Evolutionary conservation across 2,113 vertebrate genomes (phyloP).

Genomic region (Trinectes maculatus): DNA sequence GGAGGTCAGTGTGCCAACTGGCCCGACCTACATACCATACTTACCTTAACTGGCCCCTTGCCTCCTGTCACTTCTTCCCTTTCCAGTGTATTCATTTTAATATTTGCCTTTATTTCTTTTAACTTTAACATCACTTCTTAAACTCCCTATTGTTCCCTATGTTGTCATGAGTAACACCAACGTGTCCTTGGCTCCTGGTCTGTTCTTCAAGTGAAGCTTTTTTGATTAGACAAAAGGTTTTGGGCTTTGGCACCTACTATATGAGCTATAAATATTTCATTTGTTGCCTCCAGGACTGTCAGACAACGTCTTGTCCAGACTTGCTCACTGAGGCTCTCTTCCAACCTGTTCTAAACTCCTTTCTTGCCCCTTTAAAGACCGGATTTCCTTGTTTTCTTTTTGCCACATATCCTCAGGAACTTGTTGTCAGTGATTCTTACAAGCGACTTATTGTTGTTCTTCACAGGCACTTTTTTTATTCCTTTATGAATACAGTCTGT

Average conservation of each 20-base stretch:
- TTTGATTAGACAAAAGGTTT: too few species aligned
- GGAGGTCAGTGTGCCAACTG: constrained; percentile 55
- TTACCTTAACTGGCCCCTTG: constrained; percentile 28
- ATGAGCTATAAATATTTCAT: too few species aligned
- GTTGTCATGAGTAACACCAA: too few species aligned
- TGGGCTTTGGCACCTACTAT: too few species aligned
- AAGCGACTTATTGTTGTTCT: not conserved
- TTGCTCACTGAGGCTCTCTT: not conserved
- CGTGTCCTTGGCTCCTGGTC: too few species aligned
- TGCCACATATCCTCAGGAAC: too few species aligned
- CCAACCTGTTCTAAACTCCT: not conserved
- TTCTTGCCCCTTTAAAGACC: too few species aligned
- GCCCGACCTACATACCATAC: constrained; percentile 36
- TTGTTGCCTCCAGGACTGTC: too few species aligned
- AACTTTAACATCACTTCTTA: not conserved
- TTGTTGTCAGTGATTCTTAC: not conserved
- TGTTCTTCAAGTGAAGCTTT: not conserved
- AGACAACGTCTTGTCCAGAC: not conserved
- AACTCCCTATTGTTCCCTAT: too few species aligned
- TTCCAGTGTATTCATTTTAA: too few species aligned
- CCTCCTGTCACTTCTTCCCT: not conserved
- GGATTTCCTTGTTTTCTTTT: too few species aligned
- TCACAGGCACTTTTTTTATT: not conserved
- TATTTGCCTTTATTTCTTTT: not conserved
- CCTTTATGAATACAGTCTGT: not conserved